phyloP scores from a whole-genome alignment of 2,797 vertebrate species.

The Oreortyx pictus region DNA sequence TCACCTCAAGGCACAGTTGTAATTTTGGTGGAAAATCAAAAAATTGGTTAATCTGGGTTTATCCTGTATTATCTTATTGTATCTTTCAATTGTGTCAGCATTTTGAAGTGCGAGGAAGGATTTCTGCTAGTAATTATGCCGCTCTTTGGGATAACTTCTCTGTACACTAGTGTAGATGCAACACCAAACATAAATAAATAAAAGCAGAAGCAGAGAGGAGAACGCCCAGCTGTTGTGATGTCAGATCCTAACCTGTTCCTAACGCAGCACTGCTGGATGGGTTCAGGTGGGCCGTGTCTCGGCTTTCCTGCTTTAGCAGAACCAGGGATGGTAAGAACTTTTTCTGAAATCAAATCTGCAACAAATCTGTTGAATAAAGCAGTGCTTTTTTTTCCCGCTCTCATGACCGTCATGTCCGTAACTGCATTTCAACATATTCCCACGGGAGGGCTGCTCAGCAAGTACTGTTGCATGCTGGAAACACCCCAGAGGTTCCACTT shows the following conservation, averaged over 20 bases:
- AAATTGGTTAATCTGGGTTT: neutral
- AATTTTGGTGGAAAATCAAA: neutral
- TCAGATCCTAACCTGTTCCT: neutral
- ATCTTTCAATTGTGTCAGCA: neutral
- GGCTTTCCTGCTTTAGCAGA: neutral
- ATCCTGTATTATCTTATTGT: neutral
- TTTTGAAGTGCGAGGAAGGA: neutral
- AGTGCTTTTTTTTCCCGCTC: neutral
- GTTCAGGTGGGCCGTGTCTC: neutral
- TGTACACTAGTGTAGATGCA: neutral
- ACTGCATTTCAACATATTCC: neutral
- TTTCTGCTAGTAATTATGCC: neutral
- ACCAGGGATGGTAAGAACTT: rapidly evolving
- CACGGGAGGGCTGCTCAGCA: neutral
- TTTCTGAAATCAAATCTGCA: neutral
- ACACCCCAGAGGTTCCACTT: neutral
- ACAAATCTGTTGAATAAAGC: neutral
- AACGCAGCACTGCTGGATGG: neutral
- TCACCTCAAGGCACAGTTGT: neutral
- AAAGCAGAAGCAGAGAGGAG: neutral
- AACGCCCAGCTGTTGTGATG: neutral
- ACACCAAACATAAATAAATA: neutral
- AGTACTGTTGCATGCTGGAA: neutral
- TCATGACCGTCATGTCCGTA: rapidly evolving
- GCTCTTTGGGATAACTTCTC: neutral